Conservation (phyloP, 1,140 invertebrate species). For the Aporrectodea caliginosa region DNA sequence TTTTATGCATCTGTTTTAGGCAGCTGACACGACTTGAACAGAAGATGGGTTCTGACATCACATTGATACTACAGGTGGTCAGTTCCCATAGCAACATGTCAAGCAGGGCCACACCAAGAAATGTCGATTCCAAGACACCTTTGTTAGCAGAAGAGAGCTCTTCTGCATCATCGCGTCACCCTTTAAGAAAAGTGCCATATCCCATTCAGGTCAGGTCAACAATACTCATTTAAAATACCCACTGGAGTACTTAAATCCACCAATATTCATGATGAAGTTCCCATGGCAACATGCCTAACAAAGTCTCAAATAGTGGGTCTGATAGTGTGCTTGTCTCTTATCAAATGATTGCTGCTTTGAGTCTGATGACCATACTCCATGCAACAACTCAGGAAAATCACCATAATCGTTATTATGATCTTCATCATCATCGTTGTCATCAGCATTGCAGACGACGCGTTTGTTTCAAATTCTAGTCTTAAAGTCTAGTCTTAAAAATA, state of each 20-base stretch:
- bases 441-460: too few relatives aligned
- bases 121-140: background rate
- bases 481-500: too few relatives aligned
- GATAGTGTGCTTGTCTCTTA: too few relatives aligned
- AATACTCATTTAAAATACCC: background rate
- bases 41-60: conserved; percentile 49
- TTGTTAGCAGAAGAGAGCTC: background rate
- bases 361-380: too few relatives aligned
- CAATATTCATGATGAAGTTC: background rate
- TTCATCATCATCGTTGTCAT: too few relatives aligned
- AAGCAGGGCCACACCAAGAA: background rate
- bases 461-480: too few relatives aligned
- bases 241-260: background rate
- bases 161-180: background rate
- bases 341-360: too few relatives aligned
- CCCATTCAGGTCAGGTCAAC: background rate
- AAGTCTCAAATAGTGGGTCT: too few relatives aligned
- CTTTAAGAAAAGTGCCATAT: background rate
- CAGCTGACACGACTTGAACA: conserved; percentile 46
- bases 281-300: too few relatives aligned
- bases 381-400: too few relatives aligned
- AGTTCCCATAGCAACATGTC: background rate
- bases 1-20: conserved; percentile 36
- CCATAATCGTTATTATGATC: too few relatives aligned
- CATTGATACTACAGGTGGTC: conserved; percentile 46